Evolutionary conservation across 2,113 vertebrate genomes (phyloP), one percentile per base, ranked within the genome.

Genomic region (Heterotis niloticus): DNA sequence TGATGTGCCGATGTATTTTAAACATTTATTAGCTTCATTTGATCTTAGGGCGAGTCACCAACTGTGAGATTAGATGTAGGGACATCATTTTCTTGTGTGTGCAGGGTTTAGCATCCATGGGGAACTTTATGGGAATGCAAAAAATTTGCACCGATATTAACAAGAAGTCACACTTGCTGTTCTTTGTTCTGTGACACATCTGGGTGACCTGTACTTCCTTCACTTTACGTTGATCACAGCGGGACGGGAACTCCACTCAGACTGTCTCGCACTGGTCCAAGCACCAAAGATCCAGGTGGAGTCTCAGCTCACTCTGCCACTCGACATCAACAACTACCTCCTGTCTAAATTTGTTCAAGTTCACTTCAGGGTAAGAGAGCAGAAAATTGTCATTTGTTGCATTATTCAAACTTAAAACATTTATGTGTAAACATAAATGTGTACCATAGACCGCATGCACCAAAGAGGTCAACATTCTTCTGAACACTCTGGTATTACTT

Each of bases 311-410:
- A 94, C 92, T 0, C 91, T 99, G 79, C 96, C 97, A 0, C 92
- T 98, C 16, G 96, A 98, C 81, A 95, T 99, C 94, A 99, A 98
- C 81, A 95, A 96, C 87, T 95, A 95, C 88, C 90, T 95, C 85
- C 96, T 99, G 93, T 94, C 94, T 85, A 98, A 95, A 90, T 99
- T 94, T 78, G 90, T 97, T 81, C 90, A 90, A 79, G 91, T 92
- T 82, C 94, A 96, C 83, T 97, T 98, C 88, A 94, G 95, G 94
- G 98, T 97, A 87, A 89, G 87, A 81, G 34, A 72, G 73, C 70
- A 62, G 13, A 66, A 4, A 23, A 66, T 4, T 3, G 14, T 24
- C 18, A 10, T 71, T 52, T 14, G 4, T 20, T 20, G 14, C 4
- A 0, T 62, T 62, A 20, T 62, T 62, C 60, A 62, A 59, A n/a